Evolutionary conservation across 2,888 invertebrate genomes (phyloP), one percentile per base, ranked within the genome.

Genomic region (Carterocephalus palaemon): DNA sequence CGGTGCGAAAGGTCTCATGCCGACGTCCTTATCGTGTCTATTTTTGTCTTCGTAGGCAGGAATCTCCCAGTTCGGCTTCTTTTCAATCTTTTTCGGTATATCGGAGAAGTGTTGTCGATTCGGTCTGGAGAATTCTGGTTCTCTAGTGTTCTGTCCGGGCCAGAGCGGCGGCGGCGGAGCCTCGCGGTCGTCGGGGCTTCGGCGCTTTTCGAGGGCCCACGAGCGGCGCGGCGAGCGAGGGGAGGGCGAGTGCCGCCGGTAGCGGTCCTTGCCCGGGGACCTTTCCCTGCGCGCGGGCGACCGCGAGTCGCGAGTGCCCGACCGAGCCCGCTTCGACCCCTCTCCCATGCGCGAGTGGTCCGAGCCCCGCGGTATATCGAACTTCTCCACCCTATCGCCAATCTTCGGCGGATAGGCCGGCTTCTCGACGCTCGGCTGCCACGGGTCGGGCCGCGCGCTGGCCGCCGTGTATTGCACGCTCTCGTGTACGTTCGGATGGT

Each of bases 191-290:
- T 73, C 72, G 1, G 82, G 76, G 47, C 80, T 81, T 39, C 66
- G 59, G 2, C 81, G 74, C 51, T 82, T 83, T 47, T 85, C 84
- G 1, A 79, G 56, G 0, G 81, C 83, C 84, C 84, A 85, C 0
- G 84, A 82, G 1, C 84, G 78, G 2, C 81, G 66, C 9, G 83
- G 82, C 0, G 81, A 79, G 9, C 69, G 64, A 1, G 81, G 76
- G 0, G 82, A 80, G 0, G 74, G 75, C 0, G 83, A 82, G 41
- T 74, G 72, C 2, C 75, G 67, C 46, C 69, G 71, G 49, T 57
- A 74, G n/a, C 74, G 72, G 22, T 78, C 79, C 26, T 70, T 60
- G 3, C 69, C 22, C 0, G 81, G 81, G 2, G 81, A 81, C 1
- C 78, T 65, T 1, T 75, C 75, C 2, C 75, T 70, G 7, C 72